phyloP scores from a whole-genome alignment of 64 coral and sea anemone genomes.

The Pachyseris speciosa region DNA sequence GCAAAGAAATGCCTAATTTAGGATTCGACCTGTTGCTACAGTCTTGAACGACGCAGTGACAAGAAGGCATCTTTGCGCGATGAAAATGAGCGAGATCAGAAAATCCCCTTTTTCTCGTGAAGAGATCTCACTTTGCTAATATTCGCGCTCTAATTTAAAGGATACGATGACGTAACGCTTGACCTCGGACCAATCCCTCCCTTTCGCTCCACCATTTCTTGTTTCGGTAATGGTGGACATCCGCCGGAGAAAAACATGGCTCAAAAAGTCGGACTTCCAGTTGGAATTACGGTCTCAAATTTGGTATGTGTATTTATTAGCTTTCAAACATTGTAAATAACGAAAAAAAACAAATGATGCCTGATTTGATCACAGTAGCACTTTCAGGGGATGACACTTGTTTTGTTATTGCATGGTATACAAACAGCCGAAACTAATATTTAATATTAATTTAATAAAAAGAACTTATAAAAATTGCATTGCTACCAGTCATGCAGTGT shows the following conservation, averaged over 20 bases:
- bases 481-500: too few relatives aligned
- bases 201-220: background rate
- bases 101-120: background rate
- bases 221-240: slow-evolving; percentile 1
- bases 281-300: background rate
- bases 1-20: background rate
- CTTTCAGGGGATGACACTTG: too few relatives aligned
- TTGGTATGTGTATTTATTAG: background rate
- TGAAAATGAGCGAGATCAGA: background rate
- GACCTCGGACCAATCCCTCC: background rate
- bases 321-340: slow-evolving; percentile 1
- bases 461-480: too few relatives aligned
- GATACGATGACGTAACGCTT: background rate
- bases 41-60: background rate
- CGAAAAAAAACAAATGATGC: background rate
- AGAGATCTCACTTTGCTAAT: background rate
- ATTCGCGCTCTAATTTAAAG: background rate
- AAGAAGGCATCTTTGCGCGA: background rate
- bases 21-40: background rate
- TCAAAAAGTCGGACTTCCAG: background rate
- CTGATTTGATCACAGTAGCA: background rate
- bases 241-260: background rate
- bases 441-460: too few relatives aligned
- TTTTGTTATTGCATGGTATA: too few relatives aligned
- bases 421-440: too few relatives aligned